phyloP scores from a whole-genome alignment of 2,797 vertebrate species.

The Lagocephalus sceleratus region DNA sequence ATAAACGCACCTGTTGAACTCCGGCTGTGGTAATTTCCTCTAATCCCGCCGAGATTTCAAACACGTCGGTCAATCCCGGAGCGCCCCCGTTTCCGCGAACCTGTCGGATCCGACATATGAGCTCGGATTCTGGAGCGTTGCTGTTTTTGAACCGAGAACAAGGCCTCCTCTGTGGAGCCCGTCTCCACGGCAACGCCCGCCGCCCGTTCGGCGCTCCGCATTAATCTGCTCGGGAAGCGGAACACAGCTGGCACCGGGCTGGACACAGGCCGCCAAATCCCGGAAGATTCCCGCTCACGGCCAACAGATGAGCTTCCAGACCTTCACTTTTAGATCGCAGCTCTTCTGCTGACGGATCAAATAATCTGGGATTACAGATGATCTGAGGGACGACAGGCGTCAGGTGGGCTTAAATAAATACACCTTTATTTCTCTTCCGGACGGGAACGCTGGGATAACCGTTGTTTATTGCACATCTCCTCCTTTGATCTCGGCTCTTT shows the following conservation, averaged over 20 bases:
- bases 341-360: no score
- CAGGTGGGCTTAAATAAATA: constrained; percentile 50
- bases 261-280: no score
- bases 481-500: constrained; percentile 31
- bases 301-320: no score
- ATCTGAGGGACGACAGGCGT: neutral
- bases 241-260: constrained; percentile 13
- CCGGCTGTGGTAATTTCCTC: no score
- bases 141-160: constrained; percentile 19
- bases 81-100: no score
- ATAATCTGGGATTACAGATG: neutral
- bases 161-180: constrained; percentile 26
- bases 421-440: no score
- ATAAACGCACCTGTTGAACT: no score
- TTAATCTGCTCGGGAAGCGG: neutral
- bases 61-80: no score
- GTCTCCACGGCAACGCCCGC: neutral
- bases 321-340: no score
- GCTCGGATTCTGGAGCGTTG: no score
- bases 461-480: constrained; percentile 11
- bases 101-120: no score
- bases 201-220: constrained; percentile 16
- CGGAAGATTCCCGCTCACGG: neutral
- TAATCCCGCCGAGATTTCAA: no score
- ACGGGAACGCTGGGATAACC: constrained; percentile 31